Base-by-base conservation (phyloP, 2,113 vertebrate species). In the Calyptommatus sinebrachiatus region DNA sequence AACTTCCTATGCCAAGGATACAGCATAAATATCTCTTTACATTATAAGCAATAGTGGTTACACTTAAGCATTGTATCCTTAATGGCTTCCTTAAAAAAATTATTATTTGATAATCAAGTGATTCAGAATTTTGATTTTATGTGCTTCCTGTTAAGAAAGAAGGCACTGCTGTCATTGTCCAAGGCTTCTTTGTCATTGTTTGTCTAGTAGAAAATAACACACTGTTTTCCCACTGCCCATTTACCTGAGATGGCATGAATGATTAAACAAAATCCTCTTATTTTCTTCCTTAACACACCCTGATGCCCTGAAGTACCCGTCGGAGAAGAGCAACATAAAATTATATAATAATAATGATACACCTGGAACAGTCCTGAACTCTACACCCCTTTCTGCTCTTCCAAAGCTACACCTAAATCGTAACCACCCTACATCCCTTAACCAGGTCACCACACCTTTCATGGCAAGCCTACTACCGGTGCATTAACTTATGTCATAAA, bases 311-410 rank as follows among this genome's bases (percentile, higher is more conserved):
- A 69, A 69, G 10, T 28, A 28, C 46, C 71, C 57, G 46, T 57
- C 21, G 1, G 4, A 60, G 57, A 71, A 66, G 5, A 21, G 6
- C 8, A 53, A 79, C 35, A 28, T 71, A 84, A 73, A 24, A 7
- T 18, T 50, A 4, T 7, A 72, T 29, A 79, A 65, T 8, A 21
- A 20, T 72, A 62, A 81, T 81, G 18, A 76, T 22, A 71, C 50
- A n/a, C 61, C 16, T 74, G 71, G 41, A 70, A 70, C 2, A 74
- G 26, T 16, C 28, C 62, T 21, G 24, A 74, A 31, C 2, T 79
- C 80, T 86, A 71, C 62, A 28, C 73, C 46, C 82, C 81, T 57
- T 62, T 73, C 66, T 76, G 26, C 50, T 69, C 50, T 67, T 57
- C 31, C 50, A 81, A 73, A 71, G 18, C 75, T 74, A 70, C 61